A percentile compares a stretch with the other conserved stretches of the same genome.
These are phyloP conservation scores for Apotomis turbidana DNA, from an alignment of 2,888 invertebrate species.

Conservation along the genomic window DNA sequence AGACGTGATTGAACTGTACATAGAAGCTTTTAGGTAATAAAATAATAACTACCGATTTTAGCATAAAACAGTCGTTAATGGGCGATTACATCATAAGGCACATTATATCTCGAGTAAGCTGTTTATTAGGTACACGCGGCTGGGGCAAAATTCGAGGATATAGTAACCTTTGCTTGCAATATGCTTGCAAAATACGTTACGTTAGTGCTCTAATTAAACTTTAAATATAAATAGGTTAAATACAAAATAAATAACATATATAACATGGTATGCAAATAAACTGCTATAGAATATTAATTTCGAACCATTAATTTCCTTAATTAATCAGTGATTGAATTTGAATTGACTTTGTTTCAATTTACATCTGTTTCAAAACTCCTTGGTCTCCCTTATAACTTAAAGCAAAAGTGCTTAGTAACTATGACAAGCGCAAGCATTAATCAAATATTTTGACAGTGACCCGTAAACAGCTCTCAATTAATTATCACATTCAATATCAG, in stretches of 20 bases:
- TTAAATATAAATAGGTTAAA: no score
- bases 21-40: slow-evolving; percentile 28
- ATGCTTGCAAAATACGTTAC: no score
- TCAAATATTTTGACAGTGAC: no score
- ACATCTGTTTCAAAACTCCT: no score
- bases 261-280: no score
- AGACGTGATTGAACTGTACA: neutral
- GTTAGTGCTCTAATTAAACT: no score
- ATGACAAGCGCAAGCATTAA: neutral
- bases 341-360: no score
- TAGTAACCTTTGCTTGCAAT: no score
- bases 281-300: neutral
- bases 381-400: neutral
- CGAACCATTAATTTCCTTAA: neutral
- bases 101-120: slow-evolving; percentile 14
- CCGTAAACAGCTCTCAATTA: no score
- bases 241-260: no score
- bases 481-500: no score
- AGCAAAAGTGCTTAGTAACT: neutral
- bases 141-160: neutral
- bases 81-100: slow-evolving; percentile 29
- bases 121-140: neutral
- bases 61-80: slow-evolving; percentile 31
- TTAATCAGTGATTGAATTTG: neutral
- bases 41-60: slow-evolving; percentile 33